Evolutionary conservation across 2,113 vertebrate species (phyloP).

Genomic region (Pampusana beccarii): DNA sequence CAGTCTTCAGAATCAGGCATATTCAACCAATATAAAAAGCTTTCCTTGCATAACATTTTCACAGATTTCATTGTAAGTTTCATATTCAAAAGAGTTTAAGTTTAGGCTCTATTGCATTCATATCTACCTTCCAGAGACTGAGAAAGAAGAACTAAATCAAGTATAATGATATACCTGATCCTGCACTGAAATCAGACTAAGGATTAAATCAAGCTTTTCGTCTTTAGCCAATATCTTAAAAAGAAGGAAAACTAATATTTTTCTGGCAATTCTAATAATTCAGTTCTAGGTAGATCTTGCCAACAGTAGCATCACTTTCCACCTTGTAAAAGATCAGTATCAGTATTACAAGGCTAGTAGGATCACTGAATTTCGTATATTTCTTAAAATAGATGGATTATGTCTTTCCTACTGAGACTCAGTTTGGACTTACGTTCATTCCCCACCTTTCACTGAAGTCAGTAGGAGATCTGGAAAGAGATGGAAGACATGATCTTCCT

Average conservation of each 20-base stretch:
- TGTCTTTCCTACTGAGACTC: neutral
- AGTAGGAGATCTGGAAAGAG: neutral
- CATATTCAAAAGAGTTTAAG: neutral
- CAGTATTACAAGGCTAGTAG: neutral
- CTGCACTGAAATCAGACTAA: neutral
- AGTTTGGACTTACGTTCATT: neutral
- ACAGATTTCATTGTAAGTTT: neutral
- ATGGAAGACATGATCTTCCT: neutral
- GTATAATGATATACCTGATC: neutral
- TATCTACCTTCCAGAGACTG: neutral
- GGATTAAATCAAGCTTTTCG: neutral
- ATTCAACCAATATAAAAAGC: neutral
- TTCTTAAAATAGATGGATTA: neutral
- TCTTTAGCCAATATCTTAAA: neutral
- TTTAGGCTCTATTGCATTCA: neutral
- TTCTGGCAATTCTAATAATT: neutral
- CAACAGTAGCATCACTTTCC: neutral
- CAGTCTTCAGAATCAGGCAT: neutral
- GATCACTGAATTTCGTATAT: neutral
- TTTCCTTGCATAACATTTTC: neutral
- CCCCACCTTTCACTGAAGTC: neutral
- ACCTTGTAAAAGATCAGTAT: neutral
- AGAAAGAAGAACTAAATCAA: neutral
- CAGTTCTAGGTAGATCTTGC: neutral
- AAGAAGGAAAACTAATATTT: neutral